Evolutionary conservation across 2,797 vertebrate genomes (phyloP), one percentile per base, ranked within the genome.

Genomic region (Spondyliosoma cantharus): DNA sequence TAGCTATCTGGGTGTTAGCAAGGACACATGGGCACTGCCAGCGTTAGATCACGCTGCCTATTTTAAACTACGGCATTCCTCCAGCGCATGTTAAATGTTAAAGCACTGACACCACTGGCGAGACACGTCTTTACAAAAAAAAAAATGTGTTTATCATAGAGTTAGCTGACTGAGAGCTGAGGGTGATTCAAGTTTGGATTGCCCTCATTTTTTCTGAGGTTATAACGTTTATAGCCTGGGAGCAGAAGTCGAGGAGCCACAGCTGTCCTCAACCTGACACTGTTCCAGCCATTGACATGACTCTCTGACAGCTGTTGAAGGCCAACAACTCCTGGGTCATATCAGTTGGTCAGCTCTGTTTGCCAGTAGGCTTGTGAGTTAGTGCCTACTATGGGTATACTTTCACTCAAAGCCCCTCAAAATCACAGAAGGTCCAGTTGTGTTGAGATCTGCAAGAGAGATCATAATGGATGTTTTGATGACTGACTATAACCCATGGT

Each of bases 11-110:
- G 61, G 29, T 32, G 75, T 75, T 88, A 83, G 83, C 88, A 69
- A 64, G 66, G 77, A 67, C 85, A 85, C 89, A 85, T 91, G 87
- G 78, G 32, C 20, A n/a, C 19, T 32, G 72, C 62, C 74, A 48
- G 13, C 48, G 42, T 75, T 56, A 57, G 57, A n/a, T 83, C 80
- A 85, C 5, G 62, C 22, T 70, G 48, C 80, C 60, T 70, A 49
- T 74, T 88, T 75, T 76, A 76, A 74, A 75, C 71, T 59, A 16
- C 2, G 37, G 22, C 22, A 24, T 43, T 11, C 43, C 20, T 19
- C 3, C 11, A 17, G 15, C 9, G 12, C 0, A 14, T 53, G 62
- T n/a, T 3, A 19, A 59, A 42, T 65, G 1, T 20, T 5, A 11
- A 25, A 8, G 19, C 15, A 16, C 15, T 53, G 13, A 7, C 25